These are phyloP conservation scores for Acanthiza pusilla DNA, from an alignment of 2,797 vertebrate species.

Conservation along the genomic window DNA sequence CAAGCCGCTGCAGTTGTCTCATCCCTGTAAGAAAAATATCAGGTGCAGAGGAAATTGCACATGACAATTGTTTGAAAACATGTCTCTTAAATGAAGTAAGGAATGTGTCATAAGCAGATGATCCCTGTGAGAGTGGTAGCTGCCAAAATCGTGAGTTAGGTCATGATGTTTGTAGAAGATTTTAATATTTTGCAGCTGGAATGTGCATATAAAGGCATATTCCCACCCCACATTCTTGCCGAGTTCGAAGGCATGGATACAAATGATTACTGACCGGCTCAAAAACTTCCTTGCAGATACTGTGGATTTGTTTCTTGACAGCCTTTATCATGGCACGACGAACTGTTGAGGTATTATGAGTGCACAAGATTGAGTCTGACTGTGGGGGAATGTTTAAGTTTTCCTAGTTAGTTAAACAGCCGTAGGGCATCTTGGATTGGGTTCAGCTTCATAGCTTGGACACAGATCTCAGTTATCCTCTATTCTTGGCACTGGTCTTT, in stretches of 20 bases:
- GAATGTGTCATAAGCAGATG: slow-evolving; percentile 29
- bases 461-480: slow-evolving; percentile 10
- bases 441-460: slow-evolving; percentile 32
- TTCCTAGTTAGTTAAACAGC: slow-evolving; percentile 41
- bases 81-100: slow-evolving; percentile 22
- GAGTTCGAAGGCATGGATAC: background rate
- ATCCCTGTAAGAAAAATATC: background rate
- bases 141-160: slow-evolving; percentile 40
- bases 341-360: background rate
- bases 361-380: slow-evolving; percentile 6
- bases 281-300: slow-evolving; percentile 17
- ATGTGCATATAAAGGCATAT: background rate
- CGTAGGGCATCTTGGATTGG: slow-evolving; percentile 21
- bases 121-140: slow-evolving; percentile 10
- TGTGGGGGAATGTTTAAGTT: slow-evolving; percentile 12
- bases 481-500: slow-evolving; percentile 13
- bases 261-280: slow-evolving; percentile 15
- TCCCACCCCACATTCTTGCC: slow-evolving; percentile 1
- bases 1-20: background rate
- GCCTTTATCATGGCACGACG: slow-evolving; percentile 5
- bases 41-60: slow-evolving; percentile 9
- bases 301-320: slow-evolving; percentile 11
- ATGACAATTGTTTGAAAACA: slow-evolving; percentile 44
- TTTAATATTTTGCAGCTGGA: slow-evolving; percentile 56
- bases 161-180: background rate